phyloP scores from a whole-genome alignment of 2,797 vertebrate species.

The Brotula barbata region DNA sequence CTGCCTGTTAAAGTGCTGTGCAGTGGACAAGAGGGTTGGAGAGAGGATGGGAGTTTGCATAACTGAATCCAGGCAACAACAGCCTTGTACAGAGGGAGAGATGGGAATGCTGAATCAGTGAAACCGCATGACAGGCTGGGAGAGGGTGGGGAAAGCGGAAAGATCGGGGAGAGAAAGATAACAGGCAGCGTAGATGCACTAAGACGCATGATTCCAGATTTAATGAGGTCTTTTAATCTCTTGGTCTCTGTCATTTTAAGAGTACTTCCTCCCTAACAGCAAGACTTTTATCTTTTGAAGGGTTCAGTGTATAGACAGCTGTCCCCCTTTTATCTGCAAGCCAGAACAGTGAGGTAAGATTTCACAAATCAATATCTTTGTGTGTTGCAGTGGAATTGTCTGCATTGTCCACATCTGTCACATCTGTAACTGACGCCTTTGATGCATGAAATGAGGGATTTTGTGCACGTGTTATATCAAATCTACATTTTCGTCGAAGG shows the following conservation, averaged over 20 bases:
- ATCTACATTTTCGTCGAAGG: no score
- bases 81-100: conserved; percentile 56
- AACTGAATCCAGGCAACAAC: conserved; percentile 37
- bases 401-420: conserved; percentile 16
- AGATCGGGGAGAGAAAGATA: conserved; percentile 48
- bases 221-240: no score
- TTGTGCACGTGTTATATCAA: no score
- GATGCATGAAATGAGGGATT: conserved; percentile 12
- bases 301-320: conserved; percentile 20
- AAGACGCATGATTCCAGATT: conserved; percentile 36
- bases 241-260: neutral
- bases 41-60: conserved; percentile 57
- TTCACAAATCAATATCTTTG: conserved; percentile 39
- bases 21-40: conserved; percentile 51
- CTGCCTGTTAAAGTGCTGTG: conserved; percentile 42
- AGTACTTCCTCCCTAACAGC: conserved; percentile 8
- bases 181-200: conserved; percentile 33
- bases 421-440: conserved; percentile 20
- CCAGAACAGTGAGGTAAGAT: conserved; percentile 59
- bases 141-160: conserved; percentile 61
- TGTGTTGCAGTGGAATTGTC: conserved; percentile 35
- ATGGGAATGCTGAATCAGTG: conserved; percentile 78
- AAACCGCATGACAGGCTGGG: conserved; percentile 70
- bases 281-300: conserved; percentile 26
- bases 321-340: conserved; percentile 32